Base-by-base conservation (phyloP, 2,113 vertebrate species). In the Argyrosomus japonicus region DNA sequence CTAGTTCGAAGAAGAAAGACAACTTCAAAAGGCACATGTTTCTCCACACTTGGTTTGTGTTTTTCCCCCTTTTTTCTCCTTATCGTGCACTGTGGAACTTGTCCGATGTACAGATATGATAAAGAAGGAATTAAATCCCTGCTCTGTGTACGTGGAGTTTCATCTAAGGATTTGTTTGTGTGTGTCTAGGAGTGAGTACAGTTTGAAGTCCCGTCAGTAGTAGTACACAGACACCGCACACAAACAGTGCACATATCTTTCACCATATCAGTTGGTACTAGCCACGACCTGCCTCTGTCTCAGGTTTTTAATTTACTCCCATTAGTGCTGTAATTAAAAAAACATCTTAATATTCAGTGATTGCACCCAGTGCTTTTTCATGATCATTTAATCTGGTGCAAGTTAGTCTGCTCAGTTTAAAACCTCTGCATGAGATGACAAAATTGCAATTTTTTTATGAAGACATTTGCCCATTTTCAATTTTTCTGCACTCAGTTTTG, bases 11-110 rank as follows among this genome's bases (percentile, higher is more conserved):
- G 91, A 93, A 85, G 81, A 89, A 86, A 82, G 82, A 50, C 75
- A 71, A 87, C 86, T 89, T 92, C 87, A 93, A 94, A 93, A 82
- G 89, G 75, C 60, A 71, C 82, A 72, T 87, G 69, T 83, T 86
- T 69, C 75, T 84, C 86, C 83, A 84, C 1, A 74, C 85, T 84
- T 63, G 77, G 51, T 63, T 74, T 82, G 76, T 83, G 81, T 83
- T 81, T 58, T 43, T 54, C 81, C 65, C 64, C 65, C 36, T 36
- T 70, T 61, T 75, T 69, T 29, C 77, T 81, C n/a, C 70, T 88
- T 89, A 90, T 86, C 87, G 1, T 65, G 57, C 36, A 4, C 62
- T 19, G 54, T 61, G 75, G 65, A 79, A 76, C 77, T 87, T 51
- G 65, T 75, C 45, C 9, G 75, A 89, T 89, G 64, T 74, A 78